Conservation (phyloP, 2,113 vertebrate species). For the Anser cygnoides region DNA sequence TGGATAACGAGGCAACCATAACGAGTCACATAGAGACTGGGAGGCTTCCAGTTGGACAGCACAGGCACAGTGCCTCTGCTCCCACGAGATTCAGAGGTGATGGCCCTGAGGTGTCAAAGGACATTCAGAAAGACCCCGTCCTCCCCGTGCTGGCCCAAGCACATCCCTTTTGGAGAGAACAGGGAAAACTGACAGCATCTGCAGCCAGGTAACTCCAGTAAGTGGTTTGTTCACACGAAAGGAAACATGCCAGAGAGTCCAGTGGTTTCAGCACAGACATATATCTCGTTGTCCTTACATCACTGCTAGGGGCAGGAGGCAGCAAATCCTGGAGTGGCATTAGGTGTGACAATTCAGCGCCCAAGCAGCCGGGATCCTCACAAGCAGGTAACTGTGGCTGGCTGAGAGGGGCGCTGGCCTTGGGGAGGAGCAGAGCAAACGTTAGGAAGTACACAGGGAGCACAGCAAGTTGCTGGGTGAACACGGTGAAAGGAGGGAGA, state of each 20-base stretch:
- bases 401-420: not conserved
- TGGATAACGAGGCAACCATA: not conserved
- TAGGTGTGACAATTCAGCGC: not conserved
- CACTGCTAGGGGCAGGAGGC: not conserved
- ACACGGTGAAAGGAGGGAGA: not conserved
- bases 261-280: not conserved
- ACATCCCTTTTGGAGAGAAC: not conserved
- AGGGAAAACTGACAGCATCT: not conserved
- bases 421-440: not conserved
- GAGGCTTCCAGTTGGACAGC: not conserved
- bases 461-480: not conserved
- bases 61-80: not conserved
- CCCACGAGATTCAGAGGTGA: not conserved
- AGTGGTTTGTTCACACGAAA: not conserved
- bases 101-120: not conserved
- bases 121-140: not conserved
- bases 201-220: not conserved
- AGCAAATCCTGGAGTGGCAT: not conserved
- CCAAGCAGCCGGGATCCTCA: not conserved
- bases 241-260: not conserved
- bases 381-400: not conserved
- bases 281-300: too few species aligned
- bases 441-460: not conserved
- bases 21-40: accelerated
- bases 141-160: not conserved